Evolutionary conservation across 2,797 vertebrate species (phyloP), one percentile per base, ranked within the genome.

Genomic region (Sebastes iracundus): DNA sequence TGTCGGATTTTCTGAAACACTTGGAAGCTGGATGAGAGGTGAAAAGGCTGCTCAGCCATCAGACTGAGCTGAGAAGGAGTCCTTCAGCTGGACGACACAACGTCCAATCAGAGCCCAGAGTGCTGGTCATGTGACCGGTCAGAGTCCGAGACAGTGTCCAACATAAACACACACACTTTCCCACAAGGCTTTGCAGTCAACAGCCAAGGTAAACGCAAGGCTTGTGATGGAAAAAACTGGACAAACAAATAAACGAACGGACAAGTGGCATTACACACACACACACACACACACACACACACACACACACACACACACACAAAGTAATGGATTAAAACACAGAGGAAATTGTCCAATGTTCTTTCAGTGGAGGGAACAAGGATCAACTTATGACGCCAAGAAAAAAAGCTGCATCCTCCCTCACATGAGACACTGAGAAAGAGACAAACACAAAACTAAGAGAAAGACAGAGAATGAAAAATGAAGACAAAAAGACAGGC

Each of bases 101-200:
- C 18, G 46, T 49, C 91, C 89, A 91, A 90, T 89, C 84, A 77
- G 74, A 85, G 81, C 8, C 7, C n/a, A 4, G 64, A 32, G 52
- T 25, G 8, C 79, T 22, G 58, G 82, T 81, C 76, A 83, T 72
- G 66, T 71, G 72, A 87, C 85, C 16, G 88, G 87, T 89, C 79
- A 75, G 83, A 91, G 85, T 90, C 90, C 90, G 78, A 75, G 83
- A 91, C 84, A 28, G 5, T 20, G 74, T 82, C 94, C 93, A 95
- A 95, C 82, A 93, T 89, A 95, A 95, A 96, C 93, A 95, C 81
- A 66, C 81, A 22, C 83, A 80, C 82, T 90, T 95, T 96, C 94
- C 94, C 94, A 95, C 94, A 93, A 94, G 86, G 82, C 90, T 90
- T 88, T 90, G 82, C 90, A 90, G 86, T 82, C 7, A 60, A 78